Base-by-base conservation (phyloP, 2,113 vertebrate species). In the Leptodactylus fuscus region DNA sequence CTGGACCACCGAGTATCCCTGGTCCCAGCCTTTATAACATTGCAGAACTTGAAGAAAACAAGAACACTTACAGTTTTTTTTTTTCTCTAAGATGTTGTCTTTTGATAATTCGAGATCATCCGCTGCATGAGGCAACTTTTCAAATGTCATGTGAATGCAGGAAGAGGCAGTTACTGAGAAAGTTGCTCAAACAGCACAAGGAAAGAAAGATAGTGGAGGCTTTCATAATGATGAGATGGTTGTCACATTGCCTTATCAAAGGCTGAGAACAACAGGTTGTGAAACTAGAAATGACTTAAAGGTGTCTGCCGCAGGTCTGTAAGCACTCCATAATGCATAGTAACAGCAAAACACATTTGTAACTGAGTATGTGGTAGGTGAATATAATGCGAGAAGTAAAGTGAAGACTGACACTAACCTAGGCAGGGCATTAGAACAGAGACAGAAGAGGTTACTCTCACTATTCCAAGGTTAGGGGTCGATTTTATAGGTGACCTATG, bases 121-220 rank as follows among this genome's bases (percentile, higher is more conserved):
- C 79, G 27, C 62, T 69, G 44, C 78, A 81, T 60, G 58, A 82
- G 24, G 36, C 24, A 70, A 82, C 58, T 27, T 79, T 51, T 60
- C 18, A 16, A 79, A 73, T 86, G 65, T 41, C 65, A 58, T 73
- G 65, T 60, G 36, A 69, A 73, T 60, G 49, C 77, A 81, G 76
- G 65, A 86, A 81, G 84, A 86, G 77, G 15, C 77, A 44, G 76
- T 86, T 86, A 60, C 77, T 46, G 51, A 86, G 84, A 85, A 77
- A 22, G 41, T 86, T 86, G 65, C 84, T 73, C 49, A 86, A 80
- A 80, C 16, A 73, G 60, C 74, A 51, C 34, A 70, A 85, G 76
- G 75, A 85, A 60, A 80, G 58, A 80, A 18, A 73, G 84, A 86
- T 86, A 86, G 75, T 32, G n/a, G 29, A 53, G 58, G 34, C 83